Evolutionary conservation across 2,113 vertebrate genomes (phyloP).

Genomic region (Vimba vimba): DNA sequence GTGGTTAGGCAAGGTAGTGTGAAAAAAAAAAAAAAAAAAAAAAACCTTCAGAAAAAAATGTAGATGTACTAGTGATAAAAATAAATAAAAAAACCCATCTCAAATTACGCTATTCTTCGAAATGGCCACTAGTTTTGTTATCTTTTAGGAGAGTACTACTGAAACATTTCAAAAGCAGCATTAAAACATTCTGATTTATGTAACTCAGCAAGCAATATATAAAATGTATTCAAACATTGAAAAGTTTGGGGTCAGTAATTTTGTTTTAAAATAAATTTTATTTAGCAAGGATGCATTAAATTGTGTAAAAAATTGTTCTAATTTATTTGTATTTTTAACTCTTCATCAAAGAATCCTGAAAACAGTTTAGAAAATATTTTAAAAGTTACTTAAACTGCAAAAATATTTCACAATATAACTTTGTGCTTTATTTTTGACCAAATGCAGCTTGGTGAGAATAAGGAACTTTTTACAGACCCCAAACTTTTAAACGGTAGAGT

Average conservation of each 20-base stretch:
- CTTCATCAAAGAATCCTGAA: no score
- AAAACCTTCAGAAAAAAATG: not conserved
- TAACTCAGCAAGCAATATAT: not conserved
- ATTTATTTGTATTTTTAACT: no score
- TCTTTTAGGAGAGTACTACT: not conserved
- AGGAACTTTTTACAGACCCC: not conserved
- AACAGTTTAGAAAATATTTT: no score
- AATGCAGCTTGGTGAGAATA: not conserved
- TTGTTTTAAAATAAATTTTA: not conserved
- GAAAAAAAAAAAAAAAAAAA: not conserved
- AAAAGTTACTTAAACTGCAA: not conserved
- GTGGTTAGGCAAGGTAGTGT: not conserved
- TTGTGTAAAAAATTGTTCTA: not conserved
- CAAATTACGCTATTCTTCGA: not conserved
- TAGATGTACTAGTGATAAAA: not conserved
- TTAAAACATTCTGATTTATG: not conserved
- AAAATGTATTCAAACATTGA: not conserved
- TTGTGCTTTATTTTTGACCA: not conserved
- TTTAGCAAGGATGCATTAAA: not conserved
- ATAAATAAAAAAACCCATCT: not conserved
- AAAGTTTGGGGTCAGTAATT: not conserved
- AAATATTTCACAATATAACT: not conserved
- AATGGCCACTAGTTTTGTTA: not conserved
- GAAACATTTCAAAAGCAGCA: not conserved
- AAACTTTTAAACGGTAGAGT: not conserved